These are phyloP conservation scores for Axis porcinus DNA, from an alignment of 2,113 vertebrate genomes.

Conservation along the genomic window DNA sequence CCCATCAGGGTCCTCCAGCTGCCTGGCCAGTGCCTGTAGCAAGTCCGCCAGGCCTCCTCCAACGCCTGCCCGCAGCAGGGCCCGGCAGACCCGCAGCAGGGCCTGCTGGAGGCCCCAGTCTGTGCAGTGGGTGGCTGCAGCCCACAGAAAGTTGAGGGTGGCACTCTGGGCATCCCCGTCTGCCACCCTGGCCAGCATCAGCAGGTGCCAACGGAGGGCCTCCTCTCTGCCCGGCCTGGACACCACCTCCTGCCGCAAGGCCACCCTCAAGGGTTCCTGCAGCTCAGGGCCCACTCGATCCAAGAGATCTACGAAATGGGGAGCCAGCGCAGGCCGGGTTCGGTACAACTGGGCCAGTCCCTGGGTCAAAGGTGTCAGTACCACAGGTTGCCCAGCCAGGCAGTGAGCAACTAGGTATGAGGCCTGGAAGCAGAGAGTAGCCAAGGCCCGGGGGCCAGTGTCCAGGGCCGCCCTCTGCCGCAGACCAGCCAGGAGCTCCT, in stretches of 20 bases:
- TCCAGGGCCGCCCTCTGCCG: slow-evolving; percentile 79
- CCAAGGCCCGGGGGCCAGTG: slow-evolving; percentile 71
- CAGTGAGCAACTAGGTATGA: slow-evolving; percentile 84
- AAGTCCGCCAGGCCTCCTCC: slow-evolving; percentile 82
- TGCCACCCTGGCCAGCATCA: slow-evolving; percentile 82
- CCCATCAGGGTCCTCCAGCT: slow-evolving; percentile 85
- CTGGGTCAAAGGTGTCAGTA: slow-evolving; percentile 69
- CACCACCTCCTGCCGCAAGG: slow-evolving; percentile 79
- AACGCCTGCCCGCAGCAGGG: slow-evolving; percentile 79
- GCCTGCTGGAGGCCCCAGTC: slow-evolving; percentile 86
- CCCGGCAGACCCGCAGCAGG: slow-evolving; percentile 83
- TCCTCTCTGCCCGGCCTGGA: slow-evolving; percentile 60
- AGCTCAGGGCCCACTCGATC: slow-evolving; percentile 77
- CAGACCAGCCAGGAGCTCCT: slow-evolving; percentile 82
- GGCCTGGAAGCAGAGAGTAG: slow-evolving; percentile 85
- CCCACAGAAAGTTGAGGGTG: slow-evolving; percentile 81
- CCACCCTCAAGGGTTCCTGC: slow-evolving; percentile 77
- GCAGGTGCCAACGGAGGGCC: slow-evolving; percentile 85
- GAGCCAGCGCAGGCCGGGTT: slow-evolving; percentile 80
- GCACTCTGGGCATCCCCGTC: slow-evolving; percentile 73
- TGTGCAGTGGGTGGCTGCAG: slow-evolving; percentile 60
- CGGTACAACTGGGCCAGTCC: slow-evolving; percentile 84
- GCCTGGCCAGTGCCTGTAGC: slow-evolving; percentile 81
- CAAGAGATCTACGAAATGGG: slow-evolving; percentile 86
- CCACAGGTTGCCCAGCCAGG: slow-evolving; percentile 76